Evolutionary conservation across 2,888 invertebrate genomes (phyloP), one percentile per base, ranked within the genome.

Genomic region (Leptopilina drosophilae): DNA sequence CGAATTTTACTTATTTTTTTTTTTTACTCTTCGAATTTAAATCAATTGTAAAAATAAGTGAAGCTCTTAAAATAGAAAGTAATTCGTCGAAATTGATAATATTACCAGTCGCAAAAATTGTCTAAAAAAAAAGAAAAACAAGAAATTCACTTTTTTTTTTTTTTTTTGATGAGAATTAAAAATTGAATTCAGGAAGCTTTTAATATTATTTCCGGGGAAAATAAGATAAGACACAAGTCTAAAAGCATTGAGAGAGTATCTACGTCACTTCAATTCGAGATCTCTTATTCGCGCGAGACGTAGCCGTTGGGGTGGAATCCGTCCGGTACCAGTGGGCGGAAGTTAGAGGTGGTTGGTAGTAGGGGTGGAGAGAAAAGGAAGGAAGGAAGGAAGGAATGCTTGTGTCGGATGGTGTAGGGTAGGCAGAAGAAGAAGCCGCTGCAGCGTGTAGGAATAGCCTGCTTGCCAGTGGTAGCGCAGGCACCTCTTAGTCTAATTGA

Each of bases 401-500:
- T 49, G 49, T 11, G 49, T 49, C 12, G 62, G 82, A 80, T 79
- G 81, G 82, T 81, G 3, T 33, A 33, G 78, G 81, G 42, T 76
- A 82, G 82, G 62, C 62, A 59, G 86, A 86, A 33, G 88, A 87
- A 87, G 88, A 86, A 89, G 86, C 85, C 84, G 84, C 84, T 83
- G 79, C 81, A 80, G 81, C 82, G 80, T 82, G 77, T 81, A 84
- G 84, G 85, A 82, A 83, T 85, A 86, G 85, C 83, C 69, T 77
- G 83, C 82, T 83, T 80, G 83, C 83, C 84, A 81, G 82, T 82
- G 84, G 85, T 83, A 85, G 86, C 88, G 85, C 33, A 33, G 33
- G 89, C 90, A 88, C 91, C 91, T 91, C 90, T 91, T 91, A 91
- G 91, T 91, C 91, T 91, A 91, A 91, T 91, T 91, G 91, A 91